Evolutionary conservation across 2,888 invertebrate genomes (phyloP).

Genomic region (Parnassius smintheus): DNA sequence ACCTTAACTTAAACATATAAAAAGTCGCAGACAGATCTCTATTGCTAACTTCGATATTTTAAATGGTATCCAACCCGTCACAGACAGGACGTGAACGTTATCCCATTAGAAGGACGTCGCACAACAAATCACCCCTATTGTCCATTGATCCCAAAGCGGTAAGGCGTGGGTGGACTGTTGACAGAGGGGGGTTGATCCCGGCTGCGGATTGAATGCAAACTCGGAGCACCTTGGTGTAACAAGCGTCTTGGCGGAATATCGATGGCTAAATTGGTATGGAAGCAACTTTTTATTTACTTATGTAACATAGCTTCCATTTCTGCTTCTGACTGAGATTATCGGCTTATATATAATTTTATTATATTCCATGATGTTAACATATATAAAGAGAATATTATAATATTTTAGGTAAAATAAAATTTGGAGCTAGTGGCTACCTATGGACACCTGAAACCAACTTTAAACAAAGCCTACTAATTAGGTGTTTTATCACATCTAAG

Average conservation of each 20-base stretch:
- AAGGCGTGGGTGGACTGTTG: conserved; percentile 27
- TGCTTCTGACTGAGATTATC: no score
- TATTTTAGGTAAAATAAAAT: no score
- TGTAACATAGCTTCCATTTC: no score
- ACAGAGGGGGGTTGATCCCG: conserved; percentile 35
- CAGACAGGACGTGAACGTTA: conserved; percentile 36
- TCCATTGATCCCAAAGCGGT: conserved; percentile 43
- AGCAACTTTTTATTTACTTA: conserved; percentile 2
- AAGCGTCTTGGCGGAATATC: conserved; percentile 55
- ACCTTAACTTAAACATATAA: conserved; percentile 1
- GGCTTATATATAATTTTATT: no score
- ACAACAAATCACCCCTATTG: conserved; percentile 53
- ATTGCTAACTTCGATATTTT: conserved; percentile 2
- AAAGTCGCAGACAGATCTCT: conserved; percentile 3
- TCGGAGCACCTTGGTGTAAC: conserved; percentile 51
- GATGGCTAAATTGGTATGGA: conserved; percentile 34
- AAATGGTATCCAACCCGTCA: conserved; percentile 22
- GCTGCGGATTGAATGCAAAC: conserved; percentile 62
- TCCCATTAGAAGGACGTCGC: conserved; percentile 50
- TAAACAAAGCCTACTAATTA: no score
- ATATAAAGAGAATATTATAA: no score
- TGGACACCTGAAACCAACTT: no score
- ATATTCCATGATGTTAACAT: no score
- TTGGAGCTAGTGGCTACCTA: no score
- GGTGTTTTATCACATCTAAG: no score